Percentiles rank a stretch among this genome's conserved stretches.
Evolutionary conservation across 2,113 vertebrate genomes (phyloP).

Genomic region (Eudyptes chrysolophus): DNA sequence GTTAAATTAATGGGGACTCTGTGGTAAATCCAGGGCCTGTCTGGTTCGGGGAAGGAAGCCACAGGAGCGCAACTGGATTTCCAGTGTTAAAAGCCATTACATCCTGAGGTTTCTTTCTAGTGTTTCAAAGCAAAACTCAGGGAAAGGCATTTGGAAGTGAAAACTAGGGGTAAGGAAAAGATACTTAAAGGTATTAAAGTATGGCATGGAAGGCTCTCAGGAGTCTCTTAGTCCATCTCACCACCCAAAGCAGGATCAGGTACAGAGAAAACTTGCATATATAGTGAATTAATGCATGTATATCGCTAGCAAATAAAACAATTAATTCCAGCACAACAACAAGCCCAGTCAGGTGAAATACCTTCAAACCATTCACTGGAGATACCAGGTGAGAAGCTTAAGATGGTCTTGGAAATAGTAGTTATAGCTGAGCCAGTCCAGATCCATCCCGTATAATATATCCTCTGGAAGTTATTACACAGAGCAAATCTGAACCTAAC

Average conservation of each 20-base stretch:
- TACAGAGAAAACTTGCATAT: not conserved
- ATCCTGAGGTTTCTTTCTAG: not conserved
- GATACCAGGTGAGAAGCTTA: not conserved
- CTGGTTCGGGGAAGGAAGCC: not conserved
- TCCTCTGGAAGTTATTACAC: not conserved
- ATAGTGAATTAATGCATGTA: not conserved
- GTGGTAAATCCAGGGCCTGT: not conserved
- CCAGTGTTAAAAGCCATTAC: not conserved
- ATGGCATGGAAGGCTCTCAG: not conserved
- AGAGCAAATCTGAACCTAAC: not conserved
- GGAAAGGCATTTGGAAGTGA: not conserved
- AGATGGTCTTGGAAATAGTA: not conserved
- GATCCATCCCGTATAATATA: not conserved
- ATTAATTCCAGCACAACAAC: not conserved
- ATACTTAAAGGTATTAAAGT: not conserved
- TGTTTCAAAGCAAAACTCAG: not conserved
- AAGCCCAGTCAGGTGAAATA: not conserved
- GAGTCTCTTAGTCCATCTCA: not conserved
- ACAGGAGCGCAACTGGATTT: not conserved
- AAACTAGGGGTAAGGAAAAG: not conserved
- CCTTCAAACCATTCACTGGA: not conserved
- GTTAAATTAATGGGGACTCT: not conserved
- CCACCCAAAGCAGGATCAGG: not conserved
- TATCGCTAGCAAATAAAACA: not conserved
- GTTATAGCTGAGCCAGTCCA: not conserved